A percentile compares a stretch with the other conserved stretches of the same genome.
These are phyloP conservation scores for Melozone crissalis DNA, from an alignment of 2,113 vertebrate genomes.

Conservation along the genomic window DNA sequence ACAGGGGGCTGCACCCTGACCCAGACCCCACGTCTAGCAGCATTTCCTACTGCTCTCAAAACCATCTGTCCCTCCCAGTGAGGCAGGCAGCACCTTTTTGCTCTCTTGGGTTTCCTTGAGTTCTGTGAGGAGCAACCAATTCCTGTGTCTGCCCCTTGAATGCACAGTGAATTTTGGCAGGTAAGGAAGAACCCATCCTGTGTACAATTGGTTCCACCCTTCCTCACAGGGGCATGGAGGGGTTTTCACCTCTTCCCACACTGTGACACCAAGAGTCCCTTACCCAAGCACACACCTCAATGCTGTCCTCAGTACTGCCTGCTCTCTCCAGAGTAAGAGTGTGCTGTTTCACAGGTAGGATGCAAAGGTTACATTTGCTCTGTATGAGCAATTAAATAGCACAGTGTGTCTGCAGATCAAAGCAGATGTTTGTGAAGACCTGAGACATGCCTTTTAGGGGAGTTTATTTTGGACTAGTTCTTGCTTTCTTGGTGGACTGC, in stretches of 20 bases:
- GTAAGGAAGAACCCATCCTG: not conserved
- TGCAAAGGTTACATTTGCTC: not conserved
- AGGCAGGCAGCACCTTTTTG: not conserved
- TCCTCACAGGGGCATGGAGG: not conserved
- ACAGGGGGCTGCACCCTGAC: not conserved
- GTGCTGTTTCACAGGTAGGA: not conserved
- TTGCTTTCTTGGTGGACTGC: not conserved
- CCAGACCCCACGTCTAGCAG: accelerated
- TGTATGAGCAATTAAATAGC: not conserved
- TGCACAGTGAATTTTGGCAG: not conserved
- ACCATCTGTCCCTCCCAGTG: not conserved
- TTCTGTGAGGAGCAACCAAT: not conserved
- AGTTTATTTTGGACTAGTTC: not conserved
- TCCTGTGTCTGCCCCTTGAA: not conserved
- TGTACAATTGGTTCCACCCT: not conserved
- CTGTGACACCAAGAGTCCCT: not conserved
- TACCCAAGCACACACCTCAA: not conserved
- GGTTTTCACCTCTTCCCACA: not conserved
- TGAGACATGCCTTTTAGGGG: not conserved
- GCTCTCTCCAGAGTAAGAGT: not conserved
- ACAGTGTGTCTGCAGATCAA: not conserved
- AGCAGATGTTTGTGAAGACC: not conserved
- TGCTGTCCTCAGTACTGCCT: not conserved
- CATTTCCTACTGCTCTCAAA: not conserved
- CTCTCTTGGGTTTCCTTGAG: not conserved